These are phyloP conservation scores for Danaus chrysippus DNA, from an alignment of 2,888 invertebrate species.

Conservation along the genomic window DNA sequence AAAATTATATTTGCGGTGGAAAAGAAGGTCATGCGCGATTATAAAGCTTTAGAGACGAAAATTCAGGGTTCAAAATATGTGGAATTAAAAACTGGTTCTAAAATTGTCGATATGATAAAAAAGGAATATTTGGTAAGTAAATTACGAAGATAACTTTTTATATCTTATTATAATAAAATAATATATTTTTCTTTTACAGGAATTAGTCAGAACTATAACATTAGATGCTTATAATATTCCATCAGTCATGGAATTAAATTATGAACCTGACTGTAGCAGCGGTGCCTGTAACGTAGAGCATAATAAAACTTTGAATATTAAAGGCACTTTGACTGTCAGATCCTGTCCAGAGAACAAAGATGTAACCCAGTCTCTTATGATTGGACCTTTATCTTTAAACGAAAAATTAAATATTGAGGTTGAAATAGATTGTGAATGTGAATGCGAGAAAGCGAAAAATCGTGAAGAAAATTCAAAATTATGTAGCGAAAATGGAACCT, in stretches of 20 bases:
- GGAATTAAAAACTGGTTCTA: constrained; percentile 49
- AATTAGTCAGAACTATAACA: constrained; percentile 36
- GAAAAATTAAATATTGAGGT: constrained; percentile 84
- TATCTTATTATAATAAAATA: neutral
- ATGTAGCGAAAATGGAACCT: constrained; percentile 68
- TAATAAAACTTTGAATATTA: constrained; percentile 38
- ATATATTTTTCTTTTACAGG: constrained; percentile 38
- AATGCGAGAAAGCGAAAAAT: constrained; percentile 79
- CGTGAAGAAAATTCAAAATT: constrained; percentile 49
- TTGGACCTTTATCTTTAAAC: constrained; percentile 80
- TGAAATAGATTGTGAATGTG: constrained; percentile 86
- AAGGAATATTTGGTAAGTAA: constrained; percentile 82
- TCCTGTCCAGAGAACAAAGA: constrained; percentile 38
- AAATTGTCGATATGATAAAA: constrained; percentile 84
- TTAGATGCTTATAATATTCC: constrained; percentile 36
- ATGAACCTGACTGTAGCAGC: constrained; percentile 45
- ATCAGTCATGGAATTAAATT: constrained; percentile 37
- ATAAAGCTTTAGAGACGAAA: constrained; percentile 75
- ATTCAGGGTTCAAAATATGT: constrained; percentile 85
- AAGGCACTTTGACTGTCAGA: constrained; percentile 41
- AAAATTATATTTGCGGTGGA: constrained; percentile 89
- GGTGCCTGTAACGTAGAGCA: constrained; percentile 41
- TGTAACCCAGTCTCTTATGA: constrained; percentile 25
- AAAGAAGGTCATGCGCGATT: constrained; percentile 51
- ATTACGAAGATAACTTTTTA: constrained; percentile 1